phyloP scores from a whole-genome alignment of 1,140 invertebrate species.

The Hylaeus volcanicus region DNA sequence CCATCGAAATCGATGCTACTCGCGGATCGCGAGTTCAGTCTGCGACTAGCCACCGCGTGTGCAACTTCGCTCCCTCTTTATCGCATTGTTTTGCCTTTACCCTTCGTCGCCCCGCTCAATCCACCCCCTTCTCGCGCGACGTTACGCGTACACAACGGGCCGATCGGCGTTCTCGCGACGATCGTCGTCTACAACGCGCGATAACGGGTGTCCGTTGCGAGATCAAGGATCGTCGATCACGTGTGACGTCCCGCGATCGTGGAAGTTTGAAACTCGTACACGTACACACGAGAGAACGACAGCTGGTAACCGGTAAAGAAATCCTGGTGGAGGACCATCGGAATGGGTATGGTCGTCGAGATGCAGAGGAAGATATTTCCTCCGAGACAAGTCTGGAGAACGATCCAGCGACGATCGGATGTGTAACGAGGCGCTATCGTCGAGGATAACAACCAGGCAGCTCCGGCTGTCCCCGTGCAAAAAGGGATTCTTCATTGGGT shows the following conservation, averaged over 20 bases:
- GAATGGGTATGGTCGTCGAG: slow-evolving; percentile 34
- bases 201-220: neutral
- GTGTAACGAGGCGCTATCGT: slow-evolving; percentile 48
- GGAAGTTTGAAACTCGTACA: neutral
- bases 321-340: neutral
- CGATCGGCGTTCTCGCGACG: neutral
- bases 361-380: neutral
- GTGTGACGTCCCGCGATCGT: slow-evolving; percentile 11
- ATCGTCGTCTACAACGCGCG: neutral
- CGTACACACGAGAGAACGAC: neutral
- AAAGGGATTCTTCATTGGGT: slow-evolving; percentile 38
- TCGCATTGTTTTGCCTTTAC: slow-evolving; percentile 2
- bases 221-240: slow-evolving; percentile 7
- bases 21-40: slow-evolving; percentile 70
- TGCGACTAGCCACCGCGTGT: slow-evolving; percentile 68
- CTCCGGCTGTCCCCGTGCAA: slow-evolving; percentile 3
- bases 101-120: too few species aligned
- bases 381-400: slow-evolving; percentile 8
- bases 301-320: too few species aligned
- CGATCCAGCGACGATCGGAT: slow-evolving; percentile 58
- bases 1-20: slow-evolving; percentile 71
- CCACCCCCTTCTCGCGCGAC: neutral
- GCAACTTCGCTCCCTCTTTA: slow-evolving; percentile 52
- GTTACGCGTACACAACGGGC: neutral
- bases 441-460: slow-evolving; percentile 43